Conservation (phyloP, 2,888 invertebrate genomes). For the Mythimna loreyi region DNA sequence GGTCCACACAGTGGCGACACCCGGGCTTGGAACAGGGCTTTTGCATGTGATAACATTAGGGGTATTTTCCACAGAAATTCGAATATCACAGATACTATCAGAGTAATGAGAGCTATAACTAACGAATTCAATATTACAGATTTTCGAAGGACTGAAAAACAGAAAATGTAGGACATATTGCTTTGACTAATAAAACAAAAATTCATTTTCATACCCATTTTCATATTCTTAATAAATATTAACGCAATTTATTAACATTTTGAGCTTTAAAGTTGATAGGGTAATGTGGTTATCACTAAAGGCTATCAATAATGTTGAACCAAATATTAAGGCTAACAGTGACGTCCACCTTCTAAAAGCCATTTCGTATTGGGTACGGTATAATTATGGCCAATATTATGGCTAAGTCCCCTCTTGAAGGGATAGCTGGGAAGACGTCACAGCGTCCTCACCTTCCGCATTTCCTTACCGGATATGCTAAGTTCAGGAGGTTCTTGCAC, state of each 20-base stretch:
- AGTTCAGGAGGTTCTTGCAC: too few species aligned
- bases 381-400: too few species aligned
- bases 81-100: not conserved
- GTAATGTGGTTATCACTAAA: slow-evolving; percentile 23
- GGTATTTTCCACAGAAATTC: not conserved
- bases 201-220: not conserved
- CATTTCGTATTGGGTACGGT: too few species aligned
- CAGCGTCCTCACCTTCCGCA: too few species aligned
- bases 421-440: too few species aligned
- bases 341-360: not conserved
- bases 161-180: not conserved
- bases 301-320: slow-evolving; percentile 22
- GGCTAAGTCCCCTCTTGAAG: too few species aligned
- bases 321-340: not conserved
- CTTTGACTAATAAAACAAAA: not conserved
- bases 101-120: not conserved
- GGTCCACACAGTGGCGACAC: too few species aligned
- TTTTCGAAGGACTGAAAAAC: not conserved
- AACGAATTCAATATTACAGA: not conserved
- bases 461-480: too few species aligned
- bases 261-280: slow-evolving; percentile 24
- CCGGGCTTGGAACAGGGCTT: too few species aligned
- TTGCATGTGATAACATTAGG: too few species aligned
- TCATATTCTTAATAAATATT: slow-evolving; percentile 15
- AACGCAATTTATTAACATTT: slow-evolving; percentile 13